Conservation (phyloP, 2,113 vertebrate genomes). For the Vicugna pacos region DNA sequence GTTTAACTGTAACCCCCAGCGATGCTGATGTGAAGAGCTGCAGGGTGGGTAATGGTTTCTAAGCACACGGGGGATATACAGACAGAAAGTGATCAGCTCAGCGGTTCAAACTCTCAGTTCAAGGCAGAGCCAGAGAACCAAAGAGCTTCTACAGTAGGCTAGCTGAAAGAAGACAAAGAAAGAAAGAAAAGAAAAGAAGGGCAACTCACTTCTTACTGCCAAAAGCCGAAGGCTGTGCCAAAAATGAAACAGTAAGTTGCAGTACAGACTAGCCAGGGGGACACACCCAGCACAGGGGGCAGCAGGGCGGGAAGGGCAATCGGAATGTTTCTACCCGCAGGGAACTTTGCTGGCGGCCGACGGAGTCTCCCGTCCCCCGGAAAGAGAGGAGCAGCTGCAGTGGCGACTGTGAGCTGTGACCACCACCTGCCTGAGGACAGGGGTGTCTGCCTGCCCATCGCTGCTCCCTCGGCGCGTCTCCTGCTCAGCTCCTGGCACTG, state of each 20-base stretch:
- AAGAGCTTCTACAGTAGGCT: neutral
- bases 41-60: neutral
- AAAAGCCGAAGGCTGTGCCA: neutral
- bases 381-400: neutral
- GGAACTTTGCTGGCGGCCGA: too few species aligned
- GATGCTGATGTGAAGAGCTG: neutral
- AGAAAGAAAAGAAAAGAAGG: neutral
- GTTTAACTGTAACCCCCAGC: neutral
- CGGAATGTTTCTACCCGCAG: neutral
- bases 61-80: neutral
- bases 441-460: fast-evolving
- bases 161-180: neutral
- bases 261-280: neutral
- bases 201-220: neutral
- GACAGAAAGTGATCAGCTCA: neutral
- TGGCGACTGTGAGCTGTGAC: neutral
- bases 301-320: neutral
- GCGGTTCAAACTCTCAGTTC: neutral
- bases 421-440: neutral
- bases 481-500: too few species aligned
- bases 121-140: neutral
- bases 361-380: neutral
- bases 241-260: neutral
- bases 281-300: neutral
- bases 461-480: fast-evolving